These are phyloP conservation scores for Xenops minutus DNA, from an alignment of 2,797 vertebrate species.

Conservation along the genomic window DNA sequence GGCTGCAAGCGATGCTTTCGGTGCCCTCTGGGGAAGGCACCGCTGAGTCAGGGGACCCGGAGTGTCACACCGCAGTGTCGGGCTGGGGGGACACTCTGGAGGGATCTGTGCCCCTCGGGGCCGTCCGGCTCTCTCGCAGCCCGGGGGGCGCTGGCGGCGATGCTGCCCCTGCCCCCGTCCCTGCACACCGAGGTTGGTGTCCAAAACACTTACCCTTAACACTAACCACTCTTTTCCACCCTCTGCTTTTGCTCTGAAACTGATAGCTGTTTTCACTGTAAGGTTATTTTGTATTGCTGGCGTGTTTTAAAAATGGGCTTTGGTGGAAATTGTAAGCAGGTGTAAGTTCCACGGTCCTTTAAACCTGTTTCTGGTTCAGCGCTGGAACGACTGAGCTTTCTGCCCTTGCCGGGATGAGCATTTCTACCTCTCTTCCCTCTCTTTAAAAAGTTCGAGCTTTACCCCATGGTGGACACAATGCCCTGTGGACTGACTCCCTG, in stretches of 20 bases:
- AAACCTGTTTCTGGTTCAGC: fast-evolving
- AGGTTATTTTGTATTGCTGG: background rate
- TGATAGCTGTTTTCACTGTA: fast-evolving
- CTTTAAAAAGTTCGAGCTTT: background rate
- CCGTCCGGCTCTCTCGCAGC: fast-evolving
- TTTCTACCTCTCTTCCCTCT: background rate
- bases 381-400: background rate
- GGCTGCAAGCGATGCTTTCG: background rate
- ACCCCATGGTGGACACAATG: background rate
- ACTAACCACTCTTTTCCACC: fast-evolving
- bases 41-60: background rate
- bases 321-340: background rate
- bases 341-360: background rate
- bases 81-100: background rate
- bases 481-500: too few relatives aligned
- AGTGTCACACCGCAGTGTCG: background rate
- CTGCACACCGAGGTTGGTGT: fast-evolving
- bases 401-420: background rate
- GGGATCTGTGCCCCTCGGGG: background rate
- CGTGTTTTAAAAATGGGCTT: background rate
- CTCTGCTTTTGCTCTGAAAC: too few relatives aligned
- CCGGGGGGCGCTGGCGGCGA: fast-evolving
- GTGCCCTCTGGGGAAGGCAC: background rate
- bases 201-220: fast-evolving
- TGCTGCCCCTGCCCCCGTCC: background rate